Percentiles rank a stretch among this genome's conserved stretches.
Evolutionary conservation across 2,888 invertebrate species (phyloP).

Genomic region (Abscondita cerata): DNA sequence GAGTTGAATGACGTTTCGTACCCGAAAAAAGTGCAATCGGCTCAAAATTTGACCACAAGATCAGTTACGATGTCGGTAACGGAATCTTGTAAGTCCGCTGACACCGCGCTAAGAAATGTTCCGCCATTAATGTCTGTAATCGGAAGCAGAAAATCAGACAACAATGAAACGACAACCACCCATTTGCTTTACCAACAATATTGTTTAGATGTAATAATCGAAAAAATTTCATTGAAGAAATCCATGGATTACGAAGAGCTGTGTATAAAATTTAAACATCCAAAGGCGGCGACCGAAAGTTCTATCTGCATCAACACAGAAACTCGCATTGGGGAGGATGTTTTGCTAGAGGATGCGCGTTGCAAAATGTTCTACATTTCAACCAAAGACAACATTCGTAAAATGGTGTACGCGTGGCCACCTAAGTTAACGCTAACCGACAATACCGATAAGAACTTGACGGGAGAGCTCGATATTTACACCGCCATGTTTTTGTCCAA

Average conservation of each 20-base stretch:
- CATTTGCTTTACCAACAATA: conserved; percentile 44
- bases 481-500: conserved; percentile 36
- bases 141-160: neutral
- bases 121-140: conserved; percentile 6
- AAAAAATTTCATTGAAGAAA: conserved; percentile 45
- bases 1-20: neutral
- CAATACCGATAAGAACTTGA: conserved; percentile 43
- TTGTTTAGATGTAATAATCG: conserved; percentile 48
- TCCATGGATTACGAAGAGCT: conserved; percentile 39
- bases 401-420: conserved; percentile 48
- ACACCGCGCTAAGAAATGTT: conserved; percentile 40
- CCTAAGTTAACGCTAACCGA: conserved; percentile 48
- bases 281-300: conserved; percentile 47
- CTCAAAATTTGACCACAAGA: neutral
- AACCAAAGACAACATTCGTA: conserved; percentile 42
- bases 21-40: neutral
- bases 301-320: conserved; percentile 46
- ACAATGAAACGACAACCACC: conserved; percentile 8
- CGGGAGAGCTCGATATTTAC: conserved; percentile 44
- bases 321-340: conserved; percentile 39
- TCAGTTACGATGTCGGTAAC: neutral
- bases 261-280: conserved; percentile 52
- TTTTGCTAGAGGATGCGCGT: conserved; percentile 41
- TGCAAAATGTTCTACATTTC: conserved; percentile 50
- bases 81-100: conserved; percentile 35